A percentile compares a stretch with the other conserved stretches of the same genome.
Evolutionary conservation across 2,797 vertebrate genomes (phyloP).

Genomic region (Denticeps clupeoides): DNA sequence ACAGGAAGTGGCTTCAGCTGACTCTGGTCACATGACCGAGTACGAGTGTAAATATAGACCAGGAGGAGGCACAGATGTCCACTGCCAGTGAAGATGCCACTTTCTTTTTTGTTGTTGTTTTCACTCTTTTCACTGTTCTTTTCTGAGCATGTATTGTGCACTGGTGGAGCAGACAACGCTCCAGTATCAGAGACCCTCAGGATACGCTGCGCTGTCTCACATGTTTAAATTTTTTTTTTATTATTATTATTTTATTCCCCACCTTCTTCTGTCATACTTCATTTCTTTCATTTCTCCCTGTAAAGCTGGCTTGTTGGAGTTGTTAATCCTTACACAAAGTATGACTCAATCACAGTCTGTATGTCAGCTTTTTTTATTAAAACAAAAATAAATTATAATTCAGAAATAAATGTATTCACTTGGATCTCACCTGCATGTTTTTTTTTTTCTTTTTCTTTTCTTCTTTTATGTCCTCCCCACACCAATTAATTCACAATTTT

Average conservation of each 20-base stretch:
- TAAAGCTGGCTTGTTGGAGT: constrained; percentile 39
- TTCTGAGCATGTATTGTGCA: too few species aligned
- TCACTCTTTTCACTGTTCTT: neutral
- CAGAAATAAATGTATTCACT: constrained; percentile 61
- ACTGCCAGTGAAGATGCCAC: too few species aligned
- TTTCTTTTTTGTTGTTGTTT: neutral
- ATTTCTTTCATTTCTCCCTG: constrained; percentile 32
- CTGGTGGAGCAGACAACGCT: too few species aligned
- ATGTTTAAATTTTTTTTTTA: neutral
- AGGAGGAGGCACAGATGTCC: too few species aligned
- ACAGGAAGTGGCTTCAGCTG: constrained; percentile 23
- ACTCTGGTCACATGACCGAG: constrained; percentile 22
- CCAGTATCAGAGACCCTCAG: neutral
- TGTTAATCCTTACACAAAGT: constrained; percentile 33
- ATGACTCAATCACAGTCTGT: constrained; percentile 53
- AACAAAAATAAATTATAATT: constrained; percentile 69
- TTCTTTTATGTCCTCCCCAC: neutral
- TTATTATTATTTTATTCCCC: neutral
- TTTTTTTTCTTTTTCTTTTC: neutral
- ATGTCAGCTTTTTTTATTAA: constrained; percentile 63
- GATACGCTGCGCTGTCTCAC: neutral
- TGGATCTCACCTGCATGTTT: constrained; percentile 52
- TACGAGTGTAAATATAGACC: too few species aligned
- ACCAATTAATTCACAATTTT: too few species aligned
- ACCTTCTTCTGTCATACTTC: neutral